phyloP scores from a whole-genome alignment of 2,797 vertebrate genomes.

The Lindbergichthys nudifrons region DNA sequence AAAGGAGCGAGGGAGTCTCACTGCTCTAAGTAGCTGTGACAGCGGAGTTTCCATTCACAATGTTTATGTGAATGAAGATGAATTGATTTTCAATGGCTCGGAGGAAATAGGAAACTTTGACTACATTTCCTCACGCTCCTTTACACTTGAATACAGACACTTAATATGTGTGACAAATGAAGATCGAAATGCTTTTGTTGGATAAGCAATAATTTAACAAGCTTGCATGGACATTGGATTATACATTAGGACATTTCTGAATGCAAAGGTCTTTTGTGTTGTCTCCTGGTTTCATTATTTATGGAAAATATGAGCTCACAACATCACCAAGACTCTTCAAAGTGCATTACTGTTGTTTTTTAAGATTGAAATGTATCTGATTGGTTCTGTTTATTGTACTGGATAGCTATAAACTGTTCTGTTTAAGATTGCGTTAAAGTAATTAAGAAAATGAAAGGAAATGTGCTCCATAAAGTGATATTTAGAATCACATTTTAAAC shows the following conservation, averaged over 20 bases:
- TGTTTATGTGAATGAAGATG: constrained; percentile 35
- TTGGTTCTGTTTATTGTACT: background rate
- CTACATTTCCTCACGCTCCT: background rate
- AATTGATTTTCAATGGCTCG: constrained; percentile 27
- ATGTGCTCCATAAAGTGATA: background rate
- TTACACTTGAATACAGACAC: background rate
- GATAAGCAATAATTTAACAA: background rate
- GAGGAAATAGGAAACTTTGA: constrained; percentile 28
- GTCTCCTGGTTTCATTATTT: background rate
- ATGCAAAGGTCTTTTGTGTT: constrained; percentile 4
- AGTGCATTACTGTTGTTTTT: background rate
- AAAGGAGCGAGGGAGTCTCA: background rate
- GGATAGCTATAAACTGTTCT: background rate
- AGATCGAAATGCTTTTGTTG: background rate
- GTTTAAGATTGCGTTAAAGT: background rate
- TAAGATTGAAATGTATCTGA: background rate
- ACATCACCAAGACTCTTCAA: background rate
- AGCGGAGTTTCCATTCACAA: constrained; percentile 10
- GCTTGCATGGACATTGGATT: background rate
- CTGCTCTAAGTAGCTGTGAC: constrained; percentile 22
- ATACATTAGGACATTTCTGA: background rate
- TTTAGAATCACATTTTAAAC: constrained; percentile 6
- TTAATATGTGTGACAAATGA: background rate
- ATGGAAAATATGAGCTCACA: background rate
- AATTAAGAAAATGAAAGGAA: background rate